Evolutionary conservation across 2,113 vertebrate genomes (phyloP).

Genomic region (Urocitellus parryii): DNA sequence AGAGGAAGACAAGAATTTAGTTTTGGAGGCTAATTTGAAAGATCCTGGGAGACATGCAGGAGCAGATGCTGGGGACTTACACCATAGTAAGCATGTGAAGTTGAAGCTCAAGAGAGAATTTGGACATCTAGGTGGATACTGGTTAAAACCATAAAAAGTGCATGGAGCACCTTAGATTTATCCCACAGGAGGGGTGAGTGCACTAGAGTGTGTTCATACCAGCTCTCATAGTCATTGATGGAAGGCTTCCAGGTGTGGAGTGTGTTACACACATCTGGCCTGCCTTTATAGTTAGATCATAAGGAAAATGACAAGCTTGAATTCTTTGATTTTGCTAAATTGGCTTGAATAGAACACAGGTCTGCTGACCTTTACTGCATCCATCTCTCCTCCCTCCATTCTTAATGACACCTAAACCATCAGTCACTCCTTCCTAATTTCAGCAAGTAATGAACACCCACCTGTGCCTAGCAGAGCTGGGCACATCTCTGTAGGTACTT

Average conservation of each 20-base stretch:
- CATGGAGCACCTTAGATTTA: neutral
- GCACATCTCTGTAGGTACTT: neutral
- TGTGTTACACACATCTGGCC: neutral
- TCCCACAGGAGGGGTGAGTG: neutral
- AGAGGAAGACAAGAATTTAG: neutral
- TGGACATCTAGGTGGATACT: neutral
- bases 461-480: no score
- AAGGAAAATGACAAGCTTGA: neutral
- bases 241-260: neutral
- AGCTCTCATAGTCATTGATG: neutral
- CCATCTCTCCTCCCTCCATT: neutral
- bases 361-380: neutral
- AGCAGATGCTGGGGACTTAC: neutral
- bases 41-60: neutral
- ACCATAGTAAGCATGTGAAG: rapidly evolving
- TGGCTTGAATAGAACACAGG: neutral
- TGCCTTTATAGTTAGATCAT: neutral
- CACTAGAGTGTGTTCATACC: neutral
- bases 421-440: neutral
- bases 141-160: neutral
- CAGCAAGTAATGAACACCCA: neutral
- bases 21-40: neutral
- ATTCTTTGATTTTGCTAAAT: neutral
- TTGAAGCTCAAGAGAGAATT: neutral
- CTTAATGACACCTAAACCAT: rapidly evolving